phyloP scores from a whole-genome alignment of 2,888 invertebrate genomes.

The Watsonalla cultraria region DNA sequence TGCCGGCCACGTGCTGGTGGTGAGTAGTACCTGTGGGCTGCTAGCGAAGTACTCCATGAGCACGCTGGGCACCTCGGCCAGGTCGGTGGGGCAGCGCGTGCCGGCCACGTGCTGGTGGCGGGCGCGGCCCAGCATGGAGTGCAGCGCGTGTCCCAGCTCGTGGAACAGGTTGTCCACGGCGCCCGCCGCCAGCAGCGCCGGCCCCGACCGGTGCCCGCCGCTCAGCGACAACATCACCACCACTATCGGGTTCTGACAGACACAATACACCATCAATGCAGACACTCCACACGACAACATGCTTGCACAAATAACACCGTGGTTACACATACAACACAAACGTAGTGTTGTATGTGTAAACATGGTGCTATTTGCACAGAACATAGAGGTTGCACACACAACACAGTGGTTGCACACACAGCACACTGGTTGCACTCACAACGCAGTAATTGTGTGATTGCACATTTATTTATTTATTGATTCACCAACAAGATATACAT shows the following conservation, averaged over 20 bases:
- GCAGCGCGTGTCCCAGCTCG: conserved; percentile 99
- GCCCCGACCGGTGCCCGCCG: conserved; percentile 82
- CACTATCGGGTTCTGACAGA: conserved; percentile 87
- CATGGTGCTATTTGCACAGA: no score
- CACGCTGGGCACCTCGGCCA: conserved; percentile 99
- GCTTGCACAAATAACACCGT: neutral
- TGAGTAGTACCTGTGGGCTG: conserved; percentile 83
- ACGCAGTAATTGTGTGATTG: no score
- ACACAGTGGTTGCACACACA: no score
- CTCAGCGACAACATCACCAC: conserved; percentile 95
- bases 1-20: conserved; percentile 94
- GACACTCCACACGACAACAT: neutral
- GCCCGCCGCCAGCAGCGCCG: conserved; percentile 88
- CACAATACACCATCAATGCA: conserved; percentile 7
- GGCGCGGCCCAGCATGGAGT: conserved; percentile 98
- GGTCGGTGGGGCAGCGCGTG: conserved; percentile 97
- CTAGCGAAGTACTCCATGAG: conserved; percentile 98
- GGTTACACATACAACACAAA: no score
- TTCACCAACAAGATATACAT: no score
- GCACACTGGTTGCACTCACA: no score
- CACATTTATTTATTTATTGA: no score
- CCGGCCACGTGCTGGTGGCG: conserved; percentile 98
- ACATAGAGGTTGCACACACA: no score
- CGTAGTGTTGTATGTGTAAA: no score
- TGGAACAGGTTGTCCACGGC: conserved; percentile 98